Base-by-base conservation (phyloP, 1,140 invertebrate genomes). In the Harlomillsia oculata region DNA sequence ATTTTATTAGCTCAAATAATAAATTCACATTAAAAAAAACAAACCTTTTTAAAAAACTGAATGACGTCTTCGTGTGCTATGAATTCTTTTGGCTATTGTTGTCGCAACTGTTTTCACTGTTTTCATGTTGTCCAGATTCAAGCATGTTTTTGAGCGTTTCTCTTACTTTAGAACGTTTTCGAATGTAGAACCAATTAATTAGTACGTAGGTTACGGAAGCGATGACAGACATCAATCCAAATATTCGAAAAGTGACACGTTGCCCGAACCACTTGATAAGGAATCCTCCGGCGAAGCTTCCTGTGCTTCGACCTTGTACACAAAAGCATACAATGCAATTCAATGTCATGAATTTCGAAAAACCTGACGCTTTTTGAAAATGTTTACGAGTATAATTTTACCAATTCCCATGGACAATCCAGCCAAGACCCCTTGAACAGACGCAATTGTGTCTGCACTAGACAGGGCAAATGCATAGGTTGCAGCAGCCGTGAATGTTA, bases 321-420 rank as follows among this genome's bases (percentile, higher is more conserved):
- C 68, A 26, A 2, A 21, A 11, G 28, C 5, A 9, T 23, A 11
- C 21, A 43, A 13, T 5, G 36, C 8, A 23, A 36, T 3, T 37
- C 26, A 43, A 5, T 4, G 21, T 29, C 11, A 29, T 46, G 5
- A 3, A 45, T 21, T 21, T n/a, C 13, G 11, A 16, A 32, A 23
- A 44, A 26, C 32, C 14, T 25, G n/a, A n/a, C n/a, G n/a, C n/a
- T n/a, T n/a, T n/a, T 21, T 20, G 16, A 20, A n/a, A n/a, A n/a
- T n/a, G n/a, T n/a, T n/a, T n/a, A n/a, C n/a, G n/a, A n/a, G n/a
- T 28, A 14, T 39, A 25, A 60, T 73, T n/a, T 73, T 68, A 87
- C 85, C 85, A 55, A 87, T 82, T 65, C 85, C 85, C 67, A 83
- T 87, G 67, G 88, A 88, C 4, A 89, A 67, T 36, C 85, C 85